These are phyloP conservation scores for Notarius quadriscutis DNA, from an alignment of 2,113 vertebrate species.

Conservation along the genomic window DNA sequence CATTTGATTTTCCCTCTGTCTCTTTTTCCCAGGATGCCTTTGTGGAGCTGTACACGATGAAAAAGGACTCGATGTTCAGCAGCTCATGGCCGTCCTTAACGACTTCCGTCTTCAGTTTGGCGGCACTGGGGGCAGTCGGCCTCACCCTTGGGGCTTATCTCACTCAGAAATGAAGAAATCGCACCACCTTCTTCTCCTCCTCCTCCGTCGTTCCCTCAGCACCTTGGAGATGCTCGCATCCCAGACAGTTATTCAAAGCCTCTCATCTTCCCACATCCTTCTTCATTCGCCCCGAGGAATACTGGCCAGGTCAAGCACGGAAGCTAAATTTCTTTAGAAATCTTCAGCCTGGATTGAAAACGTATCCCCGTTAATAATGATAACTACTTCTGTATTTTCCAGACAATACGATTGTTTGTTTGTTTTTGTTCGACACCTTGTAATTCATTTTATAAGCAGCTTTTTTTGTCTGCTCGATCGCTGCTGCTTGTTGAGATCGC, in stretches of 20 bases:
- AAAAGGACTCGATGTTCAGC: conserved; percentile 82
- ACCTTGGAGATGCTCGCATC: background rate
- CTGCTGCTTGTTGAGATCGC: background rate
- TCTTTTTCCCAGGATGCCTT: conserved; percentile 86
- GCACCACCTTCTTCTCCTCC: background rate
- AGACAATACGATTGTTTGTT: background rate
- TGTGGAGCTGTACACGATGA: conserved; percentile 90
- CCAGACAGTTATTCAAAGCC: background rate
- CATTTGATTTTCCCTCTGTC: background rate
- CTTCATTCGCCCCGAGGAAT: background rate
- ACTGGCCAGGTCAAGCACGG: background rate
- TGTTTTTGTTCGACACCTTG: background rate
- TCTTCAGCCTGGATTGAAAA: background rate
- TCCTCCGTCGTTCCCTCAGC: conserved; percentile 3
- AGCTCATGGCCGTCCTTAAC: conserved; percentile 95
- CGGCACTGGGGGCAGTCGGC: conserved; percentile 91
- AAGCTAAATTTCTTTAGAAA: background rate
- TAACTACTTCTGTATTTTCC: background rate
- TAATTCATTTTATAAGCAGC: background rate
- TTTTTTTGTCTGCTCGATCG: background rate
- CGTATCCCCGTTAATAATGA: background rate
- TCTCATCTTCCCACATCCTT: background rate
- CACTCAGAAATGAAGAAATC: conserved; percentile 86
- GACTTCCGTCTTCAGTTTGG: conserved; percentile 86
- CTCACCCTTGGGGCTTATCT: conserved; percentile 95